Conservation (phyloP, 2,113 vertebrate genomes). For the Myiozetetes cayanensis region DNA sequence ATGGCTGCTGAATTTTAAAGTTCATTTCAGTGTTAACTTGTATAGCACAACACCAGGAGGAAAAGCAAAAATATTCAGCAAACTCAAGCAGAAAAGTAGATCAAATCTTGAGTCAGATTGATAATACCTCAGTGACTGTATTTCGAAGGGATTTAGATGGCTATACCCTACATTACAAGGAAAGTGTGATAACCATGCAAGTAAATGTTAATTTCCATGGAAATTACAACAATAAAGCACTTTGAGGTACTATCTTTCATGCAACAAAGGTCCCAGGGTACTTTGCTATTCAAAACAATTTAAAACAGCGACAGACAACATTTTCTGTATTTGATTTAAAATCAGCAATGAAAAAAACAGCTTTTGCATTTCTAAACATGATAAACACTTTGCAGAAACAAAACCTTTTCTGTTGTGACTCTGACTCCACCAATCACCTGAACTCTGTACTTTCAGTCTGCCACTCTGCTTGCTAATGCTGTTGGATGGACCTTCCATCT, state of each 20-base stretch:
- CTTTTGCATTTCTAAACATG: neutral
- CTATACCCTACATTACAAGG: neutral
- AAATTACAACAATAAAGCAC: conserved; percentile 64
- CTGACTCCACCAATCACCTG: neutral
- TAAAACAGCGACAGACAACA: neutral
- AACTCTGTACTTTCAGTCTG: neutral
- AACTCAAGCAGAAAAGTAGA: conserved; percentile 4
- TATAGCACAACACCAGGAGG: neutral
- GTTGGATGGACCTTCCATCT: neutral
- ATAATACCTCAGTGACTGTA: conserved; percentile 9
- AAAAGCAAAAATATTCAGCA: neutral
- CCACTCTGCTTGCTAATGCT: neutral
- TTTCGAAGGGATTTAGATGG: conserved; percentile 21
- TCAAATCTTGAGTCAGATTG: neutral
- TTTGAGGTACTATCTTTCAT: conserved; percentile 36
- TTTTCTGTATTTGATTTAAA: conserved; percentile 50
- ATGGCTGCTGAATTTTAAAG: neutral
- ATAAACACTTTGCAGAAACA: neutral
- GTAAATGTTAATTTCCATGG: conserved; percentile 60
- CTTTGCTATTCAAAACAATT: conserved; percentile 54
- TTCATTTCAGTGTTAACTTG: neutral
- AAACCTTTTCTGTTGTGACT: neutral
- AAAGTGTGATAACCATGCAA: conserved; percentile 25
- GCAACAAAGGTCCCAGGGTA: conserved; percentile 15
- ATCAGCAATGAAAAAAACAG: neutral